Evolutionary conservation across 37 sponge, comb jelly and placozoan species (phyloP).

Genomic region (Beroe ovata): DNA sequence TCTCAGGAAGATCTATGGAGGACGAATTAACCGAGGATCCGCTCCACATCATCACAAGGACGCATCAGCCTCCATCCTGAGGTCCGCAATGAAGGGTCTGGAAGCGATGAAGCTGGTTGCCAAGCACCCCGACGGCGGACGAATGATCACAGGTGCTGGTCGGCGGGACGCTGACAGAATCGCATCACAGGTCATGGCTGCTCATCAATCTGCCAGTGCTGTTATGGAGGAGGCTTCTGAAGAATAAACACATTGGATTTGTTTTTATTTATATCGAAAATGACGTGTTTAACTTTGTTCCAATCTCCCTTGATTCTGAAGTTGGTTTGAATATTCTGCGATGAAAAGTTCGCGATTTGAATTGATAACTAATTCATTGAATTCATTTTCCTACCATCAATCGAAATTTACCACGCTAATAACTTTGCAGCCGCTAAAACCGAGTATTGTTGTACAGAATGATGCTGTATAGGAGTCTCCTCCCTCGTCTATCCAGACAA

Average conservation of each 20-base stretch:
- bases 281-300: not conserved
- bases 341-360: too few relatives aligned
- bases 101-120: conserved; percentile 57
- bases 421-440: not conserved
- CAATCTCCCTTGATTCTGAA: too few relatives aligned
- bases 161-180: conserved; percentile 58
- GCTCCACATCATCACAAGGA: conserved; percentile 38
- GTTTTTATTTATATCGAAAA: not conserved
- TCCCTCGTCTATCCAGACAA: not conserved
- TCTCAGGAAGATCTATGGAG: conserved; percentile 63
- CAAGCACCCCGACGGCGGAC: conserved; percentile 64
- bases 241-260: not conserved
- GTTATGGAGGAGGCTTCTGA: not conserved
- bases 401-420: not conserved
- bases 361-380: too few relatives aligned
- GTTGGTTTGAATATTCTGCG: too few relatives aligned
- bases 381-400: too few relatives aligned
- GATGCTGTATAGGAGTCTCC: not conserved
- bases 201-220: not conserved
- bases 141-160: conserved; percentile 57
- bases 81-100: conserved; percentile 26
- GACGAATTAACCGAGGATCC: conserved; percentile 55
- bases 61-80: conserved; percentile 54
- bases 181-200: conserved; percentile 44
- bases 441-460: not conserved